These are phyloP conservation scores for Drosophila cracens DNA, from an alignment of 2,888 invertebrate species.

Conservation along the genomic window DNA sequence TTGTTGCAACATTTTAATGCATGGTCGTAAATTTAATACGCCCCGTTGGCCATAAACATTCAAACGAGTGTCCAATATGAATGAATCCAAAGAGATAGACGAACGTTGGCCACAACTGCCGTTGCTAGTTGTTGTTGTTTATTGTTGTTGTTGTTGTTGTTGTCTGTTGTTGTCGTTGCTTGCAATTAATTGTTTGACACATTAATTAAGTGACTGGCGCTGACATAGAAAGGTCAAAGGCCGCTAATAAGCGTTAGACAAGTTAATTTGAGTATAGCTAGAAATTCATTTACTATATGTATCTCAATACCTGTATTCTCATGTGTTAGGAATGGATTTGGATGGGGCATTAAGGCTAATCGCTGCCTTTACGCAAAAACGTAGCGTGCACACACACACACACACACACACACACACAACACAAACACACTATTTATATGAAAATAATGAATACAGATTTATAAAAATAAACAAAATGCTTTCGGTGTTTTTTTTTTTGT, in stretches of 20 bases:
- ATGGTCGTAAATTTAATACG: slow-evolving; percentile 78
- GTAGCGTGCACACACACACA: slow-evolving; percentile 11
- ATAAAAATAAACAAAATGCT: slow-evolving; percentile 49
- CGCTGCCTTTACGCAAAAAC: slow-evolving; percentile 58
- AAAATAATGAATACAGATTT: slow-evolving; percentile 45
- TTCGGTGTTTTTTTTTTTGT: background rate
- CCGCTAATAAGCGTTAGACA: slow-evolving; percentile 74
- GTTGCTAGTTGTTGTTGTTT: slow-evolving; percentile 15
- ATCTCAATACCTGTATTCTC: slow-evolving; percentile 38
- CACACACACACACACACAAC: background rate
- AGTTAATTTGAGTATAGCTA: slow-evolving; percentile 64
- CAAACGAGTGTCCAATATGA: slow-evolving; percentile 69
- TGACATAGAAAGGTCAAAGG: slow-evolving; percentile 73
- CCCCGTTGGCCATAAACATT: slow-evolving; percentile 76
- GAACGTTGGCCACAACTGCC: slow-evolving; percentile 31
- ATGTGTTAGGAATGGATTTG: slow-evolving; percentile 47
- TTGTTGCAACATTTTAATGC: slow-evolving; percentile 81
- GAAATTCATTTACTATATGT: slow-evolving; percentile 16
- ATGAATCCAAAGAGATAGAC: slow-evolving; percentile 67
- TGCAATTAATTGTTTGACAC: slow-evolving; percentile 74
- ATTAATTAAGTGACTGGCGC: slow-evolving; percentile 71
- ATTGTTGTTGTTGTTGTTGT: slow-evolving; percentile 9
- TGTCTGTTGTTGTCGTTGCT: slow-evolving; percentile 16
- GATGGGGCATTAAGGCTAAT: slow-evolving; percentile 64
- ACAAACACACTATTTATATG: background rate